These are phyloP conservation scores for Helostoma temminkii DNA, from an alignment of 2,797 vertebrate species.

Conservation along the genomic window DNA sequence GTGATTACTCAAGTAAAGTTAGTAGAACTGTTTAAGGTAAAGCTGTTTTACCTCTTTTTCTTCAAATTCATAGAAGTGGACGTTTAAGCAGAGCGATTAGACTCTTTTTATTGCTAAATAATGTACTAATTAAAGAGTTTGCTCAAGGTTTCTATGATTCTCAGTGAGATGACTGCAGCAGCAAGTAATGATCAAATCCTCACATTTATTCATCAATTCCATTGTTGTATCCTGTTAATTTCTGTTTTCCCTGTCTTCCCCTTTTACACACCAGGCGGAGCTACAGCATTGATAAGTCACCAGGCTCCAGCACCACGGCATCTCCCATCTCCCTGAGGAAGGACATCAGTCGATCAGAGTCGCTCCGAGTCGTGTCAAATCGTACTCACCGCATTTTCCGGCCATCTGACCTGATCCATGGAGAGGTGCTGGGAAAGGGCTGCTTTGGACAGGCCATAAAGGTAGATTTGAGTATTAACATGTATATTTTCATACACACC, in stretches of 20 bases:
- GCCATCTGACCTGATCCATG: slow-evolving; percentile 96
- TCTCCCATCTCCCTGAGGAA: slow-evolving; percentile 90
- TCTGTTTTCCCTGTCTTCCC: neutral
- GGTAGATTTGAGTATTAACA: slow-evolving; percentile 75
- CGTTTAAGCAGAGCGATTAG: neutral
- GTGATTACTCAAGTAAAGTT: neutral
- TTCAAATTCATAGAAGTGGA: neutral
- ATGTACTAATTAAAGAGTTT: neutral
- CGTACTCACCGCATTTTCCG: slow-evolving; percentile 95
- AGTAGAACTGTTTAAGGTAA: neutral
- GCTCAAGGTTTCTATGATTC: neutral
- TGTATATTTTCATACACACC: neutral
- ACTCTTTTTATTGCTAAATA: neutral
- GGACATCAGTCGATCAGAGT: slow-evolving; percentile 95
- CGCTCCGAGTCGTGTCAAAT: slow-evolving; percentile 89
- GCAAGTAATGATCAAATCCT: neutral
- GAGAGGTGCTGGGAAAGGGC: slow-evolving; percentile 96
- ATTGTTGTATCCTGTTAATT: neutral
- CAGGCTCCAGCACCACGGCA: slow-evolving; percentile 86
- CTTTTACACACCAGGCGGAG: slow-evolving; percentile 85
- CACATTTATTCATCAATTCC: no score
- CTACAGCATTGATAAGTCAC: slow-evolving; percentile 95
- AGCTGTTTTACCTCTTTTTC: neutral
- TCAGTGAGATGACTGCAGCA: neutral
- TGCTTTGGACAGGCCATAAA: slow-evolving; percentile 98